phyloP scores from a whole-genome alignment of 2,113 vertebrate species.

The Diglossa brunneiventris region DNA sequence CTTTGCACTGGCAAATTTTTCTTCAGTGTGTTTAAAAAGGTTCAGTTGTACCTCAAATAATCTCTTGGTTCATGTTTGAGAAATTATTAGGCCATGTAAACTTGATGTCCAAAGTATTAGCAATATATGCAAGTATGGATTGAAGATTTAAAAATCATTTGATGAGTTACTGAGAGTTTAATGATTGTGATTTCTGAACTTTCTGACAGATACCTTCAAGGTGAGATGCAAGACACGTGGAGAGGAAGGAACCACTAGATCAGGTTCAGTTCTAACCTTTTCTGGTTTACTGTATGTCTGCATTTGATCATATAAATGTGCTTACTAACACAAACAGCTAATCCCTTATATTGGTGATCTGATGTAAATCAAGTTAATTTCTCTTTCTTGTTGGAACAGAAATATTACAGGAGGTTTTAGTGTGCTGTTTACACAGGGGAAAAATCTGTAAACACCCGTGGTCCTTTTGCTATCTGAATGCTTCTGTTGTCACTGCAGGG shows the following conservation, averaged over 20 bases:
- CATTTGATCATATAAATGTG: not conserved
- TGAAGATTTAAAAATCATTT: not conserved
- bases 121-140: not conserved
- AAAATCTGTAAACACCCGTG: not conserved
- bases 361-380: not conserved
- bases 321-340: not conserved
- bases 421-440: not conserved
- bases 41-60: not conserved
- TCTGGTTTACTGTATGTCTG: not conserved
- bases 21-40: not conserved
- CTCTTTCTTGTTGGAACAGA: not conserved
- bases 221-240: not conserved
- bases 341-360: not conserved
- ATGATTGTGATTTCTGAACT: not conserved
- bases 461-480: not conserved
- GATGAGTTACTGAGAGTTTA: not conserved
- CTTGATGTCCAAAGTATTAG: not conserved
- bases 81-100: not conserved
- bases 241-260: not conserved
- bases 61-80: not conserved
- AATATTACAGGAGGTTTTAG: not conserved
- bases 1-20: not conserved
- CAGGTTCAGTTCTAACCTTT: not conserved
- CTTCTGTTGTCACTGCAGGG: not conserved
- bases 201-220: not conserved